A percentile compares a stretch with the other conserved stretches of the same genome.
These are phyloP conservation scores for Arctocebus calabarensis DNA, from an alignment of 2,797 vertebrate genomes.

Conservation along the genomic window DNA sequence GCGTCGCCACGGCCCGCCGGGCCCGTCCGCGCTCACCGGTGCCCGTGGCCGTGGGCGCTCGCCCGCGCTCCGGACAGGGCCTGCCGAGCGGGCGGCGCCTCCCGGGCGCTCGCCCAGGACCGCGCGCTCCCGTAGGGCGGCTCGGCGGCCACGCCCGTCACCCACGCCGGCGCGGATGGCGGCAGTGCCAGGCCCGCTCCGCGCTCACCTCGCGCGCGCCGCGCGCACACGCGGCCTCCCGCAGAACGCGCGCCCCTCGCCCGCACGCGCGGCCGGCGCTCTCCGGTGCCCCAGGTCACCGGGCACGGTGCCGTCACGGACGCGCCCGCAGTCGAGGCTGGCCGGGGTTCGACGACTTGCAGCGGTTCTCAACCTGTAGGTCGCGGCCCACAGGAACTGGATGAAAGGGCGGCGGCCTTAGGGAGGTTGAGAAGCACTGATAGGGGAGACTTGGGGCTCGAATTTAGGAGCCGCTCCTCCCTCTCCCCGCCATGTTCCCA, in stretches of 20 bases:
- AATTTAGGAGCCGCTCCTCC: neutral
- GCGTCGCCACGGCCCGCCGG: neutral
- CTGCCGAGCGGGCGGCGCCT: neutral
- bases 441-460: neutral
- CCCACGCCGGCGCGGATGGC: too few relatives aligned
- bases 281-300: accelerated
- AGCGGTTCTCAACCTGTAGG: too few relatives aligned
- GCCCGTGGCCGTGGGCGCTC: accelerated
- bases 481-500: neutral
- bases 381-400: too few relatives aligned
- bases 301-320: accelerated
- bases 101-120: accelerated
- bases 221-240: conserved; percentile 51
- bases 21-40: neutral
- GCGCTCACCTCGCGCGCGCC: neutral
- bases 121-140: accelerated
- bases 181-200: neutral
- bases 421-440: too few relatives aligned
- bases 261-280: accelerated
- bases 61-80: neutral
- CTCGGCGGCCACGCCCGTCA: neutral
- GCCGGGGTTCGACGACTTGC: too few relatives aligned
- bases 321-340: neutral
- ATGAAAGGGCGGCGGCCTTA: too few relatives aligned
- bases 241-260: neutral